A percentile compares a stretch with the other conserved stretches of the same genome.
phyloP scores from a whole-genome alignment of 2,113 vertebrate genomes.

The Promerops cafer region DNA sequence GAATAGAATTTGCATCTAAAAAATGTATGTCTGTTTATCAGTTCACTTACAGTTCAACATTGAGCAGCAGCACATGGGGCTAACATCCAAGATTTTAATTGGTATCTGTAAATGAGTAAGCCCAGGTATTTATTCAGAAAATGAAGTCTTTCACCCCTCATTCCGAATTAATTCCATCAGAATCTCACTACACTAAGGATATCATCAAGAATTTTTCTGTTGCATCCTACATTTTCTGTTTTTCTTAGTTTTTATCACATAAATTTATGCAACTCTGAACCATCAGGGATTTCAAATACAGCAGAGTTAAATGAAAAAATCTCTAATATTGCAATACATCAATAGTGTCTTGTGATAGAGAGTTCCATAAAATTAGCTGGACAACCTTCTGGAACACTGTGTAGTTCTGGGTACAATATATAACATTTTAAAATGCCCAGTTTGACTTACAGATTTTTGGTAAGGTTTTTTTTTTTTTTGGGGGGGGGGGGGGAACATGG shows the following conservation, averaged over 20 bases:
- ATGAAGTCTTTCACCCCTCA: not conserved
- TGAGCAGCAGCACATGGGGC: not conserved
- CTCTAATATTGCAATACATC: not conserved
- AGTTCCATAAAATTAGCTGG: not conserved
- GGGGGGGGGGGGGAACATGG: not conserved
- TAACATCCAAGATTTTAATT: not conserved
- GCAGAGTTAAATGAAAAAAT: not conserved
- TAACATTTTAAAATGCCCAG: not conserved
- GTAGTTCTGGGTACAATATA: not conserved
- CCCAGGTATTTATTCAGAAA: not conserved
- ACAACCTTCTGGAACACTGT: not conserved
- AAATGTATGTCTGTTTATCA: fast-evolving
- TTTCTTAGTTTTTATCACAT: not conserved
- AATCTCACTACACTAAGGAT: not conserved
- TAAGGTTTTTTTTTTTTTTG: not conserved
- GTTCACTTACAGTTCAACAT: not conserved
- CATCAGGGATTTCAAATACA: fast-evolving
- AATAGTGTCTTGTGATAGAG: not conserved
- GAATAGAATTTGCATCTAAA: not conserved
- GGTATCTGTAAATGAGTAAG: not conserved
- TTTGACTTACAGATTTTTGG: not conserved
- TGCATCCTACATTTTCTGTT: not conserved
- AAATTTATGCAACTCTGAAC: not conserved
- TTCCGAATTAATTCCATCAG: not conserved
- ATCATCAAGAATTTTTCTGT: not conserved